Evolutionary conservation across 1,140 invertebrate species (phyloP), one percentile per base, ranked within the genome.

Genomic region (Magallana ariakensis): DNA sequence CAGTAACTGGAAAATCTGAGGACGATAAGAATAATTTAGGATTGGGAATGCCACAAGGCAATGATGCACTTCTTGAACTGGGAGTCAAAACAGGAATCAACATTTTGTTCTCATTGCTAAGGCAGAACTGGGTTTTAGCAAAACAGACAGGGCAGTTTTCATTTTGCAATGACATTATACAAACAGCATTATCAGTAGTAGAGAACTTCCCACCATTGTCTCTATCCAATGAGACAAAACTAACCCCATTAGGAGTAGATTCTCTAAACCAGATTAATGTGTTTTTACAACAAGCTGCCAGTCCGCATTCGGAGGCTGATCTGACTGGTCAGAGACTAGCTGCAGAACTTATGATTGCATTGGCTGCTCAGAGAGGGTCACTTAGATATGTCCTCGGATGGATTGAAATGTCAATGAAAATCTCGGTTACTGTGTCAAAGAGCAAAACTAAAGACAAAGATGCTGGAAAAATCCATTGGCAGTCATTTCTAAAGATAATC

Each of bases 11-110:
- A 85, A 86, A 87, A 80, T 66, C 26, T 33, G 88, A 89, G 11
- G 87, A 84, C 19, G 84, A 87, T 15, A 83, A 66, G 58, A 58
- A 58, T 8, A 16, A 22, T 57, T 57, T 46, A 16, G 57, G 46
- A 84, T 60, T 53, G 19, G 75, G 19, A 56, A 70, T 58, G 53
- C 84, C 82, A 16, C 80, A 84, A 58, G 96, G 96, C 55, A 96
- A 95, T 62, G 95, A 96, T 92, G 96, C 95, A 16, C 92, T 97
- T n/a, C 92, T 96, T 82, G 96, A 96, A 94, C 95, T 97, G 87
- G 96, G 96, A 3, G 96, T 97, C 0, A 95, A 95, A 93, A 96
- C 96, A 85, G 96, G 96, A 16, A 94, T 97, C 10, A 96, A 95
- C 88, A 93, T 96, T 81, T 87, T 97, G 16, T 96, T 97, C 93